phyloP scores from a whole-genome alignment of 2,113 vertebrate genomes.

The Amphilophus citrinellus region DNA sequence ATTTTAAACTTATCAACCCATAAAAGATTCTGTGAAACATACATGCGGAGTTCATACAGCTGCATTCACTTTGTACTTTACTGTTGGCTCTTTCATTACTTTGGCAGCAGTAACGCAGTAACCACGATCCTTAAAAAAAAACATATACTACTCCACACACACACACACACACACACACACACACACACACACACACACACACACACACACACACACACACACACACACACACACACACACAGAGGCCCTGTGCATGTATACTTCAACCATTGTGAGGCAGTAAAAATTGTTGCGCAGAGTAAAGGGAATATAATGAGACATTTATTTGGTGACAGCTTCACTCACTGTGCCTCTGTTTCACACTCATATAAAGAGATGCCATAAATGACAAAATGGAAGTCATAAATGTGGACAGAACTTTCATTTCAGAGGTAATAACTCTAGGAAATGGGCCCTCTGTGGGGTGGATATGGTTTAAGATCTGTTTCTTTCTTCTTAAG shows the following conservation, averaged over 20 bases:
- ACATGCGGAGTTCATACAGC: slow-evolving; percentile 49
- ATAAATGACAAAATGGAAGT: slow-evolving; percentile 54
- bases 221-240: slow-evolving; percentile 37
- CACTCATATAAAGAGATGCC: slow-evolving; percentile 39
- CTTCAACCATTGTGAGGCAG: slow-evolving; percentile 18
- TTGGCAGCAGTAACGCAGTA: slow-evolving; percentile 65
- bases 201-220: slow-evolving; percentile 18
- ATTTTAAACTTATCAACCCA: neutral
- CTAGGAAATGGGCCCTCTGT: neutral
- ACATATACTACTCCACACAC: slow-evolving; percentile 62
- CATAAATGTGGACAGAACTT: slow-evolving; percentile 39
- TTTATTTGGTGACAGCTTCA: slow-evolving; percentile 72
- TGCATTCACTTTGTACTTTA: slow-evolving; percentile 74
- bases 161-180: slow-evolving; percentile 14
- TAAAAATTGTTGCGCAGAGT: slow-evolving; percentile 44
- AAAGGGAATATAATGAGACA: slow-evolving; percentile 62
- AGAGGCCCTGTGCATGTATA: slow-evolving; percentile 29
- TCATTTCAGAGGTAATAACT: slow-evolving; percentile 41
- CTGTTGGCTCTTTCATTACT: slow-evolving; percentile 61
- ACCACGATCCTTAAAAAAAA: slow-evolving; percentile 58
- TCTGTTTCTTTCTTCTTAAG: neutral
- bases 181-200: slow-evolving; percentile 43
- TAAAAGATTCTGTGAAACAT: slow-evolving; percentile 30
- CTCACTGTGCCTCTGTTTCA: slow-evolving; percentile 50
- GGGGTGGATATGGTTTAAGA: neutral